Evolutionary conservation across 2,797 vertebrate genomes (phyloP).

Genomic region (Podarcis lilfordi): DNA sequence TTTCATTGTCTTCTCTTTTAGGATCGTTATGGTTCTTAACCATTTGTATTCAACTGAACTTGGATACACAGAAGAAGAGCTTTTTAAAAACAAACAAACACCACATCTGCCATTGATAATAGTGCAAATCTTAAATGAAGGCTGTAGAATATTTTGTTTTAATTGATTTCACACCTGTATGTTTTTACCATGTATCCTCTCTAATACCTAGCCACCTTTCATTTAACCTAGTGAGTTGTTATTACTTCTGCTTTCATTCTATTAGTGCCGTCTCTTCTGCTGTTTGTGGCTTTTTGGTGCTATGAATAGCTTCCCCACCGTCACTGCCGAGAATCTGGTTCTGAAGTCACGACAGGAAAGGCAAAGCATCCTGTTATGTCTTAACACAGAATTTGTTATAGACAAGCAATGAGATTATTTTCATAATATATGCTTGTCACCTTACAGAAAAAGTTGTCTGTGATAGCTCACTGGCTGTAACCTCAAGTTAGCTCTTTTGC

Average conservation of each 20-base stretch:
- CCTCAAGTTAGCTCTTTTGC: not conserved
- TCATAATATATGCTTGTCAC: not conserved
- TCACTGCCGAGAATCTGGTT: not conserved
- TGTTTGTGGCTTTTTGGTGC: constrained; percentile 26
- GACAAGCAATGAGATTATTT: constrained; percentile 1
- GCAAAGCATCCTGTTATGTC: not conserved
- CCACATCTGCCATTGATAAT: constrained; percentile 21
- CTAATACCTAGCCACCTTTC: constrained; percentile 22
- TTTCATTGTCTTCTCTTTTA: constrained; percentile 37
- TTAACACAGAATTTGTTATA: not conserved
- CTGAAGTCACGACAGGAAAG: constrained; percentile 2
- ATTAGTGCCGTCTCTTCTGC: constrained; percentile 21
- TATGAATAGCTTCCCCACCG: not conserved
- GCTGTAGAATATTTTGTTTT: constrained; percentile 39
- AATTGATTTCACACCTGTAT: constrained; percentile 11
- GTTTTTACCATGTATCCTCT: constrained; percentile 38
- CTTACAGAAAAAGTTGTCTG: not conserved
- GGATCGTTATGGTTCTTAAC: constrained; percentile 82
- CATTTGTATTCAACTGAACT: accelerated
- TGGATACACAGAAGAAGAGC: constrained; percentile 16
- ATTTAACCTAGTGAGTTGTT: constrained; percentile 36
- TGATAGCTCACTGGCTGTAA: not conserved
- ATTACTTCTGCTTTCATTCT: constrained; percentile 5
- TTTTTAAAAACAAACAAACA: not conserved
- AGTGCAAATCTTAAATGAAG: constrained; percentile 27